Evolutionary conservation across 2,888 invertebrate species (phyloP).

Genomic region (Tineola bisselliella): DNA sequence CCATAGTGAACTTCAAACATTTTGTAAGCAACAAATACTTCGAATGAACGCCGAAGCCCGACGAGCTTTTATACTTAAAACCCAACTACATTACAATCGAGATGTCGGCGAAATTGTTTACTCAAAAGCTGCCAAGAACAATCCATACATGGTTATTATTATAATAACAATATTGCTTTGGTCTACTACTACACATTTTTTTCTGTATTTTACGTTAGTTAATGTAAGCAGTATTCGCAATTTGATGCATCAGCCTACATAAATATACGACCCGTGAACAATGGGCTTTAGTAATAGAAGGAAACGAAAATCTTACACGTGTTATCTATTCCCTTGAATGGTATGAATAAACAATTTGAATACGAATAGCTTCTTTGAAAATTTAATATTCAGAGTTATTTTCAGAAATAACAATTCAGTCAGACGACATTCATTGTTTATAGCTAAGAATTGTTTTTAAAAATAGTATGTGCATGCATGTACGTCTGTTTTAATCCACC

Average conservation of each 20-base stretch:
- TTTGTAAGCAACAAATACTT: conserved; percentile 50
- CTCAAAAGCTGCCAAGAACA: not conserved
- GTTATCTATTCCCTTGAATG: too few species aligned
- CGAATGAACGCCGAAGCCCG: conserved; percentile 43
- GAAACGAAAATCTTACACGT: too few species aligned
- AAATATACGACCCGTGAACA: too few species aligned
- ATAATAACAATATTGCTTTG: too few species aligned
- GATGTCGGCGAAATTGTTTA: conserved; percentile 35
- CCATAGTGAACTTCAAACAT: conserved; percentile 41
- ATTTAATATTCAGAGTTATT: not conserved
- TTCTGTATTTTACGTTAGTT: too few species aligned
- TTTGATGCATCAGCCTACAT: too few species aligned
- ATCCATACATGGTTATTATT: not conserved
- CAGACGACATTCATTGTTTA: not conserved
- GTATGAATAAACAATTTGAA: too few species aligned
- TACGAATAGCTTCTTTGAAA: not conserved
- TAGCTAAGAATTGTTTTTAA: not conserved
- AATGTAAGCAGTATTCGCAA: too few species aligned
- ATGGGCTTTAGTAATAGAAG: too few species aligned
- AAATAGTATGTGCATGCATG: not conserved
- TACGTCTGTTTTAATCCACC: too few species aligned
- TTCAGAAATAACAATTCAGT: not conserved
- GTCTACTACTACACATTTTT: too few species aligned
- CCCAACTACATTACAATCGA: conserved; percentile 41
- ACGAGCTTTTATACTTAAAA: conserved; percentile 44